Conservation (phyloP, 2,113 vertebrate species). For the Orcinus orca region DNA sequence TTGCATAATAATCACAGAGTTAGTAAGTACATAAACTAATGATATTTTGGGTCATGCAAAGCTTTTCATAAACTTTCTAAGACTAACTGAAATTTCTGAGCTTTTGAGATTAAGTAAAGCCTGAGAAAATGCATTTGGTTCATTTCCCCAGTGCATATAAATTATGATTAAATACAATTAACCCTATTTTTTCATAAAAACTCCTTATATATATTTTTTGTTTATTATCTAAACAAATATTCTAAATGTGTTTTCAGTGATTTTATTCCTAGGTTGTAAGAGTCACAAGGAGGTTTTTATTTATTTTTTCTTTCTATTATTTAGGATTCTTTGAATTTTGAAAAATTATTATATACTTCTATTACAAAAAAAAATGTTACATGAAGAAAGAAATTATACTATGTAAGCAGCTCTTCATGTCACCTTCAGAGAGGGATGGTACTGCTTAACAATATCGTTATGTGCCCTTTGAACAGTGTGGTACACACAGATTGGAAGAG, state of each 20-base stretch:
- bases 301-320: neutral
- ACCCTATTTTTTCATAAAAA: neutral
- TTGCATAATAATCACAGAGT: neutral
- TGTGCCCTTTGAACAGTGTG: accelerated
- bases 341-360: neutral
- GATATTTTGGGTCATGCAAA: neutral
- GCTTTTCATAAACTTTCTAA: neutral
- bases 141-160: neutral
- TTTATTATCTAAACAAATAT: neutral
- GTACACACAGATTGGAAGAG: neutral
- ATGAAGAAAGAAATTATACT: neutral
- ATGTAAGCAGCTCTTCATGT: neutral
- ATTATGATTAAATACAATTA: neutral
- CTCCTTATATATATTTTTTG: neutral
- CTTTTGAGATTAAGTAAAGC: neutral
- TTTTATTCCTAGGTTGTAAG: neutral
- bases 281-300: neutral
- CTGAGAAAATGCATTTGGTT: neutral
- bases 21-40: neutral
- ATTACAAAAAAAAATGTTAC: neutral
- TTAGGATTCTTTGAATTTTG: neutral
- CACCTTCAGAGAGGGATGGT: neutral
- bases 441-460: neutral
- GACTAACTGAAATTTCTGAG: neutral
- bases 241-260: neutral